Evolutionary conservation across 2,797 vertebrate species (phyloP), one percentile per base, ranked within the genome.

Genomic region (Melanotaenia boesemani): DNA sequence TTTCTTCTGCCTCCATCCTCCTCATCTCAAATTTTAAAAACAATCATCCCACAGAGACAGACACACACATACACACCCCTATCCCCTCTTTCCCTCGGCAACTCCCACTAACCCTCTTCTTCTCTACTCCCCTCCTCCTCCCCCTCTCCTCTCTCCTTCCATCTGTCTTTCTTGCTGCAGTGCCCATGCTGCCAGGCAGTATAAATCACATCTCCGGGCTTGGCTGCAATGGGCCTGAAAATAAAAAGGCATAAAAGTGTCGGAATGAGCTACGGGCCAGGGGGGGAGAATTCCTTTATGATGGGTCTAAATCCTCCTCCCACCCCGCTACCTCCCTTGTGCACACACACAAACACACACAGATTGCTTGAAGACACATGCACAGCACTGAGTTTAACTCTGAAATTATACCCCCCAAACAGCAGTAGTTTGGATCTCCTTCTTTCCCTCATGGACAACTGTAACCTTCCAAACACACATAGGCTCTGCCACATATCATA

Each of bases 241-340:
- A 94, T 93, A 94, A 94, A 94, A 94, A 93, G 91, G 91, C 89
- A 93, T 94, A 94, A 94, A 94, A 91, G 87, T 94, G 93, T 94
- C 93, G 81, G 88, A 88, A 94, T 94, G 93, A 94, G 93, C 91
- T 94, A 94, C 90, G 79, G 91, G 88, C 90, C 88, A 48, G 83
- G 89, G 89, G 89, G 91, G 88, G 77, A 89, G 92, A 91, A 93
- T 93, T 94, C 92, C 91, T 94, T 94, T 94, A 94, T 93, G 93
- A 94, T 94, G 85, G 92, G 93, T 91, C 90, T 94, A 94, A 94
- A 93, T 93, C 91, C 91, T 93, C 88, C 74, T 82, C 82, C 83
- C 52, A 74, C 88, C 77, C 74, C 13, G 39, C 80, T 74, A 81
- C 77, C 71, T 76, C 85, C 71, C 79, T 15, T 1, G 24, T 79